phyloP scores from a whole-genome alignment of 2,888 invertebrate genomes.

The Netelia inedita region DNA sequence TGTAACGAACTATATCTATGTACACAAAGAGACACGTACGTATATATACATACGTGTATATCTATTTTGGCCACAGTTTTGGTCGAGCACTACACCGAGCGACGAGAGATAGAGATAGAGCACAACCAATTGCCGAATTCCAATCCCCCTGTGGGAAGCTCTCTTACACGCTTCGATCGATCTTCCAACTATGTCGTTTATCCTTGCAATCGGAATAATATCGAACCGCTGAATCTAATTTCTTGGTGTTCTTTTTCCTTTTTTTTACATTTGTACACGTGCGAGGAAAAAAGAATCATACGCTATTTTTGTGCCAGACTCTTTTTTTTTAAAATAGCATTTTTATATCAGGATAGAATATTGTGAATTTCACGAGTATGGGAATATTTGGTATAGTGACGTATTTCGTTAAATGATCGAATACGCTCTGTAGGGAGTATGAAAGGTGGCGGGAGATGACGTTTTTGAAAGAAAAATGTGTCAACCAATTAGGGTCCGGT shows the following conservation, averaged over 20 bases:
- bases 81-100: conserved; percentile 40
- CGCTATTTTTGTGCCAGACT: too few species aligned
- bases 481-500: conserved; percentile 36
- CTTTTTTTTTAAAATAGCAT: too few species aligned
- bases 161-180: conserved; percentile 38
- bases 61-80: conserved; percentile 44
- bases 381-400: background rate
- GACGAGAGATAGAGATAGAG: conserved; percentile 13
- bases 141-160: conserved; percentile 47
- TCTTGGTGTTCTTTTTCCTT: too few species aligned
- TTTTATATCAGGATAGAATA: too few species aligned
- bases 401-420: background rate
- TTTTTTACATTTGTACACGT: conserved; percentile 15
- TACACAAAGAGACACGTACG: background rate
- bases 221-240: conserved; percentile 45
- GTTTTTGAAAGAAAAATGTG: conserved; percentile 20
- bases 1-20: conserved; percentile 10
- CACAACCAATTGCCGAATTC: conserved; percentile 65
- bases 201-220: conserved; percentile 58
- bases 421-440: background rate
- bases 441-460: conserved; percentile 41
- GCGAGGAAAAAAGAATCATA: background rate
- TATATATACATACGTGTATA: background rate
- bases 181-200: conserved; percentile 43
- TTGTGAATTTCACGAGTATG: background rate